Evolutionary conservation across 2,888 invertebrate genomes (phyloP).

Genomic region (Phalera bucephala): DNA sequence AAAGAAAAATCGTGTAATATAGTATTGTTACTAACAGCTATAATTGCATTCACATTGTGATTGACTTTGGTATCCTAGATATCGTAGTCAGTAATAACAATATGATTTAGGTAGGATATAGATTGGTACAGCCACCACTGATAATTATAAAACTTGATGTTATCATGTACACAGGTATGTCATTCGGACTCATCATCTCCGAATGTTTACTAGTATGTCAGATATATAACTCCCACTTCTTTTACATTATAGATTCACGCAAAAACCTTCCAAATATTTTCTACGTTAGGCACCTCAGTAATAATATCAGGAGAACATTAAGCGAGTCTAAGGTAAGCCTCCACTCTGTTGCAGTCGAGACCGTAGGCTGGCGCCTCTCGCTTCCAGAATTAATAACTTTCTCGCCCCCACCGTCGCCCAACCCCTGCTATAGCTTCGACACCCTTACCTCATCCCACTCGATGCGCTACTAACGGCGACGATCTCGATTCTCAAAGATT

Average conservation of each 20-base stretch:
- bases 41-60: no score
- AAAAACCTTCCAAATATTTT: conserved; percentile 19
- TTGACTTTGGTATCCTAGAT: no score
- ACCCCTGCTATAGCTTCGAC: conserved; percentile 21
- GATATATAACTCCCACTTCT: no score
- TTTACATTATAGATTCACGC: neutral
- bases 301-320: conserved; percentile 74
- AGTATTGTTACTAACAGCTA: no score
- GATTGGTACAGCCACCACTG: no score
- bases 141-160: no score
- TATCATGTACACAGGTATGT: no score
- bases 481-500: conserved; percentile 41
- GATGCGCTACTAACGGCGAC: conserved; percentile 43
- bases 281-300: conserved; percentile 41
- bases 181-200: no score
- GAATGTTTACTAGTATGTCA: no score
- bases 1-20: no score
- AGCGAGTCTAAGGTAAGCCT: conserved; percentile 75
- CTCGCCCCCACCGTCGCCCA: conserved; percentile 51
- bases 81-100: no score
- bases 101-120: no score
- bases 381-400: conserved; percentile 82
- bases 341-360: conserved; percentile 72
- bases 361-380: conserved; percentile 78
- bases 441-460: conserved; percentile 38